Percentiles rank a stretch among this genome's conserved stretches.
These are phyloP conservation scores for Ornithoptera priamus DNA, from an alignment of 2,888 invertebrate species.

Conservation along the genomic window DNA sequence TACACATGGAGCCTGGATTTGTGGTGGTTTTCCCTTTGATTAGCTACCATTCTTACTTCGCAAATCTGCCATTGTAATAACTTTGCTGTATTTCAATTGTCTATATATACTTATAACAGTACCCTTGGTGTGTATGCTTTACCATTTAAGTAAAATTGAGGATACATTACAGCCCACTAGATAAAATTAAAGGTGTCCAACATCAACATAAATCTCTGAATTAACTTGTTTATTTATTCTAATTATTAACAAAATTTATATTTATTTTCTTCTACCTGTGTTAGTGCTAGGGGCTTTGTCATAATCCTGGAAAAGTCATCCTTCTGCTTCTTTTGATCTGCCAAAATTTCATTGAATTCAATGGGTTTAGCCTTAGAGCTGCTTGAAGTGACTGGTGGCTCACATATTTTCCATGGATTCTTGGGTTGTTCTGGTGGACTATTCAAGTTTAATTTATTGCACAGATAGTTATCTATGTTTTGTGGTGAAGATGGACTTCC, in stretches of 20 bases:
- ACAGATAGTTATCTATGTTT: conserved; percentile 54
- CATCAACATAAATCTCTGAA: no score
- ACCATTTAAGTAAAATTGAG: no score
- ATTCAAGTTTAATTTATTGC: conserved; percentile 48
- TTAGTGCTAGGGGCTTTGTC: conserved; percentile 85
- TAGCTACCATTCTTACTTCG: no score
- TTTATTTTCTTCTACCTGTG: conserved; percentile 81
- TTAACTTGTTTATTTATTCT: no score
- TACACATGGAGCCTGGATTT: no score
- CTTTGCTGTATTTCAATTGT: no score
- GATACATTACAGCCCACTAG: no score
- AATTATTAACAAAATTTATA: not conserved
- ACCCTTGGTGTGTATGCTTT: no score
- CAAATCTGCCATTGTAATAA: no score
- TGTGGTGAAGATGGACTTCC: conserved; percentile 48
- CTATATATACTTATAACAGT: no score
- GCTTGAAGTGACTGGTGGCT: conserved; percentile 54
- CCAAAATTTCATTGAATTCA: conserved; percentile 81
- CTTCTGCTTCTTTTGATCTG: conserved; percentile 86
- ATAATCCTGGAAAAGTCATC: conserved; percentile 85
- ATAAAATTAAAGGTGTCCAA: no score
- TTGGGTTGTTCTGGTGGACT: conserved; percentile 71
- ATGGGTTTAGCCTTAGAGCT: conserved; percentile 59
- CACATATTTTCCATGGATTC: conserved; percentile 71
- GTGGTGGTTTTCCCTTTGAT: no score